Conservation (phyloP, 2,888 invertebrate species). For the Aspidiotus destructor region DNA sequence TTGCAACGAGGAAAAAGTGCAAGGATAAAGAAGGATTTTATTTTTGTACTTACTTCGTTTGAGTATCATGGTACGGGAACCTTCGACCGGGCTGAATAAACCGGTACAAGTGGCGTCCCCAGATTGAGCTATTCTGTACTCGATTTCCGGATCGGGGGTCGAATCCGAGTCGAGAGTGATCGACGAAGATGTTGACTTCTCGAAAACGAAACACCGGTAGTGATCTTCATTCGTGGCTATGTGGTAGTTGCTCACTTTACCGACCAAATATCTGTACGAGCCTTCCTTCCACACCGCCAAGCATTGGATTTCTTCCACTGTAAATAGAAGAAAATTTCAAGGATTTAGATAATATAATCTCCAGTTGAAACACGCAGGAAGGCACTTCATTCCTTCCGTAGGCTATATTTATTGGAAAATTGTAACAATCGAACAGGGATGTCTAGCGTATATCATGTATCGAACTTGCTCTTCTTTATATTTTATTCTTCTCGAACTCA, state of each 20-base stretch:
- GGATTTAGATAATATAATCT: no score
- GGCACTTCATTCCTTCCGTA: no score
- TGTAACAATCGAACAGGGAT: no score
- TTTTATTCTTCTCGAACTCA: no score
- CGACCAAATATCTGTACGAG: conserved; percentile 79
- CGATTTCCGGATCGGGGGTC: conserved; percentile 46
- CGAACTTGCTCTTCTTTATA: no score
- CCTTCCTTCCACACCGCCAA: conserved; percentile 91
- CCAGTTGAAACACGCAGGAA: no score
- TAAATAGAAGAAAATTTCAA: conserved; percentile 39
- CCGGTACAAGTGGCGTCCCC: conserved; percentile 91
- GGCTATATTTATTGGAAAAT: no score
- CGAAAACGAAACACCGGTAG: conserved; percentile 91
- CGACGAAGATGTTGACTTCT: conserved; percentile 47
- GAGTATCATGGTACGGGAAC: conserved; percentile 71
- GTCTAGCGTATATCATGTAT: no score
- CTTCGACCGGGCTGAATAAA: conserved; percentile 78
- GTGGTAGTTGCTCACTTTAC: conserved; percentile 79
- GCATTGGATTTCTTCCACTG: conserved; percentile 85
- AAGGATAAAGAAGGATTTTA: no score
- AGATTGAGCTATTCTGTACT: conserved; percentile 78
- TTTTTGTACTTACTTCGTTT: conserved; percentile 53
- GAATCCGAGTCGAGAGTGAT: conserved; percentile 21
- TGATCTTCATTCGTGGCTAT: conserved; percentile 69
- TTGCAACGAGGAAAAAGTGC: no score